Conservation (phyloP, 2,888 invertebrate species). For the Chloromyia formosa region DNA sequence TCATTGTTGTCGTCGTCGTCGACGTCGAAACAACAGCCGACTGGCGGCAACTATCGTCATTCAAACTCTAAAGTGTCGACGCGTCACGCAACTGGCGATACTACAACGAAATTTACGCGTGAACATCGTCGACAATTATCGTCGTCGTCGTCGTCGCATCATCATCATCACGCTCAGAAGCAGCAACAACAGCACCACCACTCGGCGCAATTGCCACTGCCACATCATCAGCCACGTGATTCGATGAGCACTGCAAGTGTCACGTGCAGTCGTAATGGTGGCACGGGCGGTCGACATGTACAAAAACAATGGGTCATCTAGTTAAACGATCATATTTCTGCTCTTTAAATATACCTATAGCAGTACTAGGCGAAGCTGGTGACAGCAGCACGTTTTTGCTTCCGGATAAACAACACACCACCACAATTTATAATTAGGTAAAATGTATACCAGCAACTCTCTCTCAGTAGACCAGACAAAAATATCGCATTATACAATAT, state of each 20-base stretch:
- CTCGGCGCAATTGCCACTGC: too few relatives aligned
- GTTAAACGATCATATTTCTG: neutral
- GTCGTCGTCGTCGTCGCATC: neutral
- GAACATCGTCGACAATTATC: neutral
- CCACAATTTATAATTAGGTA: too few relatives aligned
- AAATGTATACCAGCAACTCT: too few relatives aligned
- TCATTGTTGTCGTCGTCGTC: neutral
- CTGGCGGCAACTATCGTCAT: neutral
- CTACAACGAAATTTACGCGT: neutral
- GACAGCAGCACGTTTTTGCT: too few relatives aligned
- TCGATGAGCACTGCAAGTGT: neutral
- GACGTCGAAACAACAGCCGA: neutral
- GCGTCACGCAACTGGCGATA: neutral
- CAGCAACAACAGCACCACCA: neutral
- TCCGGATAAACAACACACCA: too few relatives aligned
- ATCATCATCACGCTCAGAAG: neutral
- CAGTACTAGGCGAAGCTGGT: too few relatives aligned
- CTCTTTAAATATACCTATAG: too few relatives aligned
- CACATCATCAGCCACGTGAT: too few relatives aligned
- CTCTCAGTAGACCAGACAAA: too few relatives aligned
- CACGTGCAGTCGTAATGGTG: neutral
- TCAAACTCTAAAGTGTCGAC: neutral
- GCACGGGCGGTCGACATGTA: neutral
- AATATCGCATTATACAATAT: too few relatives aligned
- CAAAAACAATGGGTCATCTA: constrained; percentile 33